A percentile compares a stretch with the other conserved stretches of the same genome.
phyloP scores from a whole-genome alignment of 1,140 invertebrate genomes.

The Centruroides sculpturatus region DNA sequence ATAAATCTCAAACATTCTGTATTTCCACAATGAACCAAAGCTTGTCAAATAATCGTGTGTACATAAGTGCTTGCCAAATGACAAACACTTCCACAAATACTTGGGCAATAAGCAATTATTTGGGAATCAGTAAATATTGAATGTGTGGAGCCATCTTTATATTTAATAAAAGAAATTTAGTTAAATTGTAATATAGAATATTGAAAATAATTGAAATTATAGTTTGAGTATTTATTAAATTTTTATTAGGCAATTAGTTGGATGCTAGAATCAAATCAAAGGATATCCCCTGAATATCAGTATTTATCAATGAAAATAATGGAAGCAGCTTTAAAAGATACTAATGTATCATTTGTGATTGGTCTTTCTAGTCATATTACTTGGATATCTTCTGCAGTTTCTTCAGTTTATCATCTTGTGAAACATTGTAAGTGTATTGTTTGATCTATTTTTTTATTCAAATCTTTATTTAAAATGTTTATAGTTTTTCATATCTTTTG shows the following conservation, averaged over 20 bases:
- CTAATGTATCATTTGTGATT: conserved; percentile 24
- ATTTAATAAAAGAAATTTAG: no score
- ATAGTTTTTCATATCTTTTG: no score
- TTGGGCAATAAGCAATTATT: no score
- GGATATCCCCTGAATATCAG: conserved; percentile 26
- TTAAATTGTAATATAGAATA: no score
- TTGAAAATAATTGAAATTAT: not conserved
- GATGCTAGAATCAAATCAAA: conserved; percentile 23
- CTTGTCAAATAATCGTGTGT: no score
- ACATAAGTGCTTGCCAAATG: no score
- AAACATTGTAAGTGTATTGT: conserved; percentile 5
- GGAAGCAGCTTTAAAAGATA: conserved; percentile 26
- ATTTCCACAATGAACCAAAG: no score
- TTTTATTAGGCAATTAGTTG: conserved; percentile 27
- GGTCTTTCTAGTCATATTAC: conserved; percentile 25
- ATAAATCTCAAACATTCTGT: no score
- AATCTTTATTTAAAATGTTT: no score
- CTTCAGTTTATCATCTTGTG: conserved; percentile 21
- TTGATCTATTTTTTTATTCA: no score
- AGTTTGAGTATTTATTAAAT: not conserved
- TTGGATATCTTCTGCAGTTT: conserved; percentile 28
- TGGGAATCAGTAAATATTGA: not conserved
- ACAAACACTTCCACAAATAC: no score
- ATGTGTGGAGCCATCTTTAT: not conserved
- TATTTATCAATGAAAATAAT: conserved; percentile 26